Percentiles rank a stretch among this genome's conserved stretches.
Conservation (phyloP, 1,140 invertebrate species). For the Sminthurides bifidus region DNA sequence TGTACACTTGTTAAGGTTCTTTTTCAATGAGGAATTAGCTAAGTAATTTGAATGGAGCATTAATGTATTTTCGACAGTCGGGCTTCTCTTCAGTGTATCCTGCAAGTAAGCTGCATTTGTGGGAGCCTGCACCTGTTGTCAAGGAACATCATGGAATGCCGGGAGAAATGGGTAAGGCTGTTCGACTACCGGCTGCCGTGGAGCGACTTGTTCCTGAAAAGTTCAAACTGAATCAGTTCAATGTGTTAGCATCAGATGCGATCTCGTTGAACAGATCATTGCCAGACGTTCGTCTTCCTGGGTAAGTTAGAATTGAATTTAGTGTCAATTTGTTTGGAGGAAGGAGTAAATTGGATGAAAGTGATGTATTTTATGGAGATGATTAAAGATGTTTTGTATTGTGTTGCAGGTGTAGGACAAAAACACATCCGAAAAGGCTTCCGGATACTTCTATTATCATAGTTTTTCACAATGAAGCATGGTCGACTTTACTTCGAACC, state of each 20-base stretch:
- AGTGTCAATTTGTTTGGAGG: no score
- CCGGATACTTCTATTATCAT: constrained; percentile 88
- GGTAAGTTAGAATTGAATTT: constrained; percentile 60
- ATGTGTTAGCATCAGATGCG: constrained; percentile 92
- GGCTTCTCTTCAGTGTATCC: constrained; percentile 20
- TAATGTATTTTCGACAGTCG: not conserved
- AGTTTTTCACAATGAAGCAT: constrained; percentile 96
- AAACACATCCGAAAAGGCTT: constrained; percentile 59
- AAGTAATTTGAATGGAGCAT: not conserved
- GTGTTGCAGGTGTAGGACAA: constrained; percentile 62
- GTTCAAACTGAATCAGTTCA: constrained; percentile 97
- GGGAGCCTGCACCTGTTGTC: constrained; percentile 58
- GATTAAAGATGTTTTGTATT: no score
- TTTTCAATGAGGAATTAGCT: not conserved
- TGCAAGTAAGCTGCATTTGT: constrained; percentile 47
- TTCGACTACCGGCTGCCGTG: constrained; percentile 68
- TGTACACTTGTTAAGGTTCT: not conserved
- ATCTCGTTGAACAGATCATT: constrained; percentile 92
- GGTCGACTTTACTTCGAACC: constrained; percentile 86
- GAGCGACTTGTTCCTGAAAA: constrained; percentile 83
- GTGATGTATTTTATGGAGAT: no score
- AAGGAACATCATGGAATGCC: constrained; percentile 53
- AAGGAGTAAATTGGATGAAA: no score
- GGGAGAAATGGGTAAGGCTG: constrained; percentile 81
- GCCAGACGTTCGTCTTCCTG: constrained; percentile 81